phyloP scores from a whole-genome alignment of 1,140 invertebrate species.

The Tigriopus japonicus region DNA sequence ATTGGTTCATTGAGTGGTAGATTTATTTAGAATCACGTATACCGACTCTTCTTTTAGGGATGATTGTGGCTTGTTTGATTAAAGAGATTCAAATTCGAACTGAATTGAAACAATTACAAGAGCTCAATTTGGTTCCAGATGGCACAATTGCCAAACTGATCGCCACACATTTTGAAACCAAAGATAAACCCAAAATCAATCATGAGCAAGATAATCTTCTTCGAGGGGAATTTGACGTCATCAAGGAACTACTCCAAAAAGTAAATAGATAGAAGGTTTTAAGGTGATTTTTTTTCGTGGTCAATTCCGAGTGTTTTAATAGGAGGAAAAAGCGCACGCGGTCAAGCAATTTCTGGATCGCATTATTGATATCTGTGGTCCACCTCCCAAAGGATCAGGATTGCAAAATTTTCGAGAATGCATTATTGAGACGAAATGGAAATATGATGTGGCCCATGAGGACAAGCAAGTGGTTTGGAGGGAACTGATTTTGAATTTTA shows the following conservation, averaged over 20 bases:
- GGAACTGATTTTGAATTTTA: constrained; percentile 13
- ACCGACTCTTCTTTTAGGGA: no score
- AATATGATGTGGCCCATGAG: constrained; percentile 13
- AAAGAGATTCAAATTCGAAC: constrained; percentile 13
- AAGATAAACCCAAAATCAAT: not conserved
- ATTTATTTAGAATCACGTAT: no score
- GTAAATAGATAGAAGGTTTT: no score
- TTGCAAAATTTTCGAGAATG: constrained; percentile 10
- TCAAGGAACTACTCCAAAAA: constrained; percentile 12
- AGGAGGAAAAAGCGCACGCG: not conserved
- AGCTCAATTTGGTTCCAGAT: not conserved
- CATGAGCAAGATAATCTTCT: constrained; percentile 11
- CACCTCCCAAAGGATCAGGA: constrained; percentile 7
- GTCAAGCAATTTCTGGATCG: constrained; percentile 4
- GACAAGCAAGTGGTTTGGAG: constrained; percentile 13
- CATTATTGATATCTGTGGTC: constrained; percentile 11
- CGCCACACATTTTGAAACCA: constrained; percentile 3
- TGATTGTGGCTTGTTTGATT: constrained; percentile 6
- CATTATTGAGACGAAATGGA: constrained; percentile 14
- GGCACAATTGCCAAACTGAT: constrained; percentile 6
- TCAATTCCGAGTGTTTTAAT: no score
- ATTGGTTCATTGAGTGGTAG: no score
- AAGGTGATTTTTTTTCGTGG: no score
- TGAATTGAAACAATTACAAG: constrained; percentile 6
- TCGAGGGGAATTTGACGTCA: constrained; percentile 11